These are phyloP conservation scores for Carposina sasakii DNA, from an alignment of 1,140 invertebrate genomes.

Conservation along the genomic window DNA sequence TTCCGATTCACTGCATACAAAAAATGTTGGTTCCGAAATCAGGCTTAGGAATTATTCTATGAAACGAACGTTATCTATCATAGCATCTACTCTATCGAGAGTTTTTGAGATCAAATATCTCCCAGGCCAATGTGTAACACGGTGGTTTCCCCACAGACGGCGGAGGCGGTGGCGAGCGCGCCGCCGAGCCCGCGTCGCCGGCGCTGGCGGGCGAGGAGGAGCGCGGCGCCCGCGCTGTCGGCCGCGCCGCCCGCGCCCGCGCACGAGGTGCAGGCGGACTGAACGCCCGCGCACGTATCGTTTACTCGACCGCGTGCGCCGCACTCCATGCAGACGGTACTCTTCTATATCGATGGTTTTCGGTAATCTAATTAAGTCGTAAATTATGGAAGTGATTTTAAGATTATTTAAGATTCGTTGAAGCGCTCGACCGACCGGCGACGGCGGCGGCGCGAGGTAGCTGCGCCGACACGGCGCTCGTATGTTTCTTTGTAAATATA, in stretches of 20 bases:
- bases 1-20: no score
- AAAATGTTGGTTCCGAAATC: no score
- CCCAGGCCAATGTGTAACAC: no score
- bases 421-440: constrained; percentile 33
- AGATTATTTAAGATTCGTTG: constrained; percentile 51
- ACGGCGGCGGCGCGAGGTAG: constrained; percentile 18
- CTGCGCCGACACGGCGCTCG: constrained; percentile 33
- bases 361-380: constrained; percentile 64
- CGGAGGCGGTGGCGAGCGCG: constrained; percentile 34
- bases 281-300: constrained; percentile 19
- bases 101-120: no score
- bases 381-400: constrained; percentile 68
- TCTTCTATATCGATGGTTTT: constrained; percentile 23
- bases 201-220: constrained; percentile 31
- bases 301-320: constrained; percentile 13
- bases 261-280: constrained; percentile 47
- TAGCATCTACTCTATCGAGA: no score
- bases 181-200: constrained; percentile 34
- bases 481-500: constrained; percentile 65
- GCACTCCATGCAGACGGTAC: not conserved
- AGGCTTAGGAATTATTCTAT: no score
- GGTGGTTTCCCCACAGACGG: constrained; percentile 36
- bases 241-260: constrained; percentile 33
- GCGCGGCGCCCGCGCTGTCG: constrained; percentile 27
- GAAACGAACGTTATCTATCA: no score